These are phyloP conservation scores for Apolygus lucorum DNA, from an alignment of 1,140 invertebrate genomes.

Conservation along the genomic window DNA sequence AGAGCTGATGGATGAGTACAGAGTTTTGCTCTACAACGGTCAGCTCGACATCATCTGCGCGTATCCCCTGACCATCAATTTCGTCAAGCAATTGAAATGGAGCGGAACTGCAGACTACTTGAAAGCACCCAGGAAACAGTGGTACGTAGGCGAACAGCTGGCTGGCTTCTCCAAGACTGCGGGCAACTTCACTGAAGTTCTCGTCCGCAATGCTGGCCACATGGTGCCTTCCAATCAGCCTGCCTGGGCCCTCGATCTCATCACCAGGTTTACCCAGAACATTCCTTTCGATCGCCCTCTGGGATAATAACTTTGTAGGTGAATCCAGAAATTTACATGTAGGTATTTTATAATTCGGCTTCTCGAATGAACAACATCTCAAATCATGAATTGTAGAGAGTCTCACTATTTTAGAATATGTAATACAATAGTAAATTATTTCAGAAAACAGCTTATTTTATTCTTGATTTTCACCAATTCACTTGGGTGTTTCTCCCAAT, in stretches of 20 bases:
- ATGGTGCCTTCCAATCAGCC: conserved; percentile 77
- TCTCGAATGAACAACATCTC: no score
- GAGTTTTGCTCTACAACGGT: no score
- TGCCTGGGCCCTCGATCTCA: conserved; percentile 63
- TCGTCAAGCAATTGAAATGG: conserved; percentile 53
- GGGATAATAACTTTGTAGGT: no score
- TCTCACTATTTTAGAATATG: no score
- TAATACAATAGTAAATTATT: no score
- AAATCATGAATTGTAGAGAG: no score
- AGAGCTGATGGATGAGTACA: conserved; percentile 56
- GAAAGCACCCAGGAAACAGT: conserved; percentile 44
- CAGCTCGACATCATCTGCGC: no score
- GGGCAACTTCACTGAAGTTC: conserved; percentile 60
- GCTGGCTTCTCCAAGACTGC: conserved; percentile 32
- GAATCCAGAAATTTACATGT: no score
- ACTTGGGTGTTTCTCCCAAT: no score
- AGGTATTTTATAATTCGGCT: no score
- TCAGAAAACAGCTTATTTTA: no score
- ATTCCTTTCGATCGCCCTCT: neutral
- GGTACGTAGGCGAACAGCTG: conserved; percentile 25
- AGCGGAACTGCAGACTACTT: conserved; percentile 53
- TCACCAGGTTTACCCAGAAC: conserved; percentile 56
- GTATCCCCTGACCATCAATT: conserved; percentile 67
- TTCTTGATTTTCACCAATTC: no score
- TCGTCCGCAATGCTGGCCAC: conserved; percentile 72